Percentiles rank a stretch among this genome's conserved stretches.
phyloP scores from a whole-genome alignment of 2,797 vertebrate species.

The Sebastes nivosus region DNA sequence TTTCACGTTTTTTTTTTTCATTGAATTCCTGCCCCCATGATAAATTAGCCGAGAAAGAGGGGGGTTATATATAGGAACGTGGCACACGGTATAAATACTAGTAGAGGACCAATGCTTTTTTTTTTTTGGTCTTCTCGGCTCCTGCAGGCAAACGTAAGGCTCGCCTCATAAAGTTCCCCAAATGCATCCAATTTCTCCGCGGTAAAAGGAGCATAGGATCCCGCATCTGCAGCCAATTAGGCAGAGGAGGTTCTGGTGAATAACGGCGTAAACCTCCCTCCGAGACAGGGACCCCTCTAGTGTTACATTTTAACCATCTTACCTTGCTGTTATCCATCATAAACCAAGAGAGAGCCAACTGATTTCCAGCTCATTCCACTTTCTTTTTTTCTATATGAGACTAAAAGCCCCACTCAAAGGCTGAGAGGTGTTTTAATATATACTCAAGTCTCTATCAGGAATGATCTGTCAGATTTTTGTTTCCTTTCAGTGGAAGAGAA shows the following conservation, averaged over 20 bases:
- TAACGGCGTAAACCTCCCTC: constrained; percentile 82
- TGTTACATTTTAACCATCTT: constrained; percentile 85
- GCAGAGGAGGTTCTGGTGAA: constrained; percentile 79
- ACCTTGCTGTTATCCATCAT: constrained; percentile 82
- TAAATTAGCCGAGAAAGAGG: constrained; percentile 42
- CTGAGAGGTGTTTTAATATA: no score
- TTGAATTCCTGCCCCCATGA: constrained; percentile 14
- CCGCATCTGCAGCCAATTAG: constrained; percentile 87
- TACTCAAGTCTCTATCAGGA: no score
- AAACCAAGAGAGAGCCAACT: constrained; percentile 48
- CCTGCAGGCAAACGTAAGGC: constrained; percentile 68
- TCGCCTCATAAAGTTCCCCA: constrained; percentile 81
- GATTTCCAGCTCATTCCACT: constrained; percentile 46
- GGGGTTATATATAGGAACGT: constrained; percentile 52
- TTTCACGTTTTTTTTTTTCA: constrained; percentile 24
- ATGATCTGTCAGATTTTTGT: no score
- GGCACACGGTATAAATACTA: constrained; percentile 61
- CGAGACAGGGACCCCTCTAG: constrained; percentile 82
- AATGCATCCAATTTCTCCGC: constrained; percentile 83
- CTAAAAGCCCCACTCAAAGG: background rate
- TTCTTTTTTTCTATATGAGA: background rate
- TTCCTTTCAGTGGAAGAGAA: no score
- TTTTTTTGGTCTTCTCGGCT: constrained; percentile 25
- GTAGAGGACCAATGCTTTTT: constrained; percentile 33
- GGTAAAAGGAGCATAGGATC: constrained; percentile 78